Evolutionary conservation across 53 echinoderm and acorn worm genomes (phyloP).

Genomic region (Hippasteria phrygiana): DNA sequence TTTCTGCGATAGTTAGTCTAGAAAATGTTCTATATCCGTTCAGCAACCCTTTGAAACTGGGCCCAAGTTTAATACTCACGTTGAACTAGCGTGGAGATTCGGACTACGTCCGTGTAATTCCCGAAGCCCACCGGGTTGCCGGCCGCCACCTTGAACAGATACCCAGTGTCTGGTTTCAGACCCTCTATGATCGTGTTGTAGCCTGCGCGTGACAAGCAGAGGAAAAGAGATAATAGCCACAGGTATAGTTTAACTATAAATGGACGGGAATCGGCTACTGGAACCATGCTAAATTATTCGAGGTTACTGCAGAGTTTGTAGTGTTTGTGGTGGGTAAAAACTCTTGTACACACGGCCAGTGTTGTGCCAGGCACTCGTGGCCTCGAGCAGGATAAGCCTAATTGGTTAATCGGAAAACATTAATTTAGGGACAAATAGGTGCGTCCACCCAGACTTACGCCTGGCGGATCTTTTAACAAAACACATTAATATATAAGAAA

Average conservation of each 20-base stretch:
- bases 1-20: too few relatives aligned
- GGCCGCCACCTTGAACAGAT: conserved; percentile 74
- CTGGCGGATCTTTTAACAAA: too few relatives aligned
- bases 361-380: neutral
- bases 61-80: neutral
- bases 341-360: neutral
- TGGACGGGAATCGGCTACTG: neutral
- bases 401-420: neutral
- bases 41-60: too few relatives aligned
- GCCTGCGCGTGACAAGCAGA: neutral
- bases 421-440: too few relatives aligned
- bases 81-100: neutral
- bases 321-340: neutral
- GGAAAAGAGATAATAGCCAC: neutral
- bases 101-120: conserved; percentile 54
- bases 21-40: too few relatives aligned
- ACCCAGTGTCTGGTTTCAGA: conserved; percentile 66
- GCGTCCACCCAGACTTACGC: too few relatives aligned
- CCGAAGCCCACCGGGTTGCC: conserved; percentile 78
- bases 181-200: conserved; percentile 37
- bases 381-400: neutral
- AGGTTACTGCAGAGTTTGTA: neutral
- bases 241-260: neutral
- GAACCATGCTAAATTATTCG: neutral
- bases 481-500: too few relatives aligned